Percentiles rank a stretch among this genome's conserved stretches.
These are phyloP conservation scores for Hystrix cristata DNA, from an alignment of 2,113 vertebrate species.

Conservation along the genomic window DNA sequence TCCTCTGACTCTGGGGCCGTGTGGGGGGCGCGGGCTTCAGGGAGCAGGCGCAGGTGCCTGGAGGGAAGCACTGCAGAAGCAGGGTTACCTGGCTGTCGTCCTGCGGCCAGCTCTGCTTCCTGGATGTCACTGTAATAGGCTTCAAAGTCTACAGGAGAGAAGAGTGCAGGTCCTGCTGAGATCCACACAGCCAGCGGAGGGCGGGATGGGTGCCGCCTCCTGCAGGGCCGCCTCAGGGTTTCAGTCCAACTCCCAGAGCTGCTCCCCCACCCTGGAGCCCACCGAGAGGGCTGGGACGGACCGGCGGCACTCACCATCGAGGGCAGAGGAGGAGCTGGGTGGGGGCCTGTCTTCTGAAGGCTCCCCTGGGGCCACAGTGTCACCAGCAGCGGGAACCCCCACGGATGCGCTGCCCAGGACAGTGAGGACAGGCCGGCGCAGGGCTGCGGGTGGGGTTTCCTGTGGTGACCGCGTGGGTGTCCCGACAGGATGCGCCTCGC, in stretches of 20 bases:
- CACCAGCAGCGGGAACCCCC: background rate
- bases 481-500: fast-evolving
- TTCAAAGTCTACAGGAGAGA: slow-evolving; percentile 83
- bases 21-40: too few species aligned
- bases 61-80: background rate
- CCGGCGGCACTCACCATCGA: slow-evolving; percentile 57
- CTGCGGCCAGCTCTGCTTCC: slow-evolving; percentile 84
- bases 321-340: background rate
- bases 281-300: background rate
- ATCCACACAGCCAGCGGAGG: background rate
- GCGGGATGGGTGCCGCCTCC: too few species aligned
- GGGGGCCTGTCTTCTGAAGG: background rate
- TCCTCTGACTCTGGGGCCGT: too few species aligned
- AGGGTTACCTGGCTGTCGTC: slow-evolving; percentile 69
- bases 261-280: background rate
- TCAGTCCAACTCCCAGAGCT: fast-evolving
- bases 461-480: fast-evolving
- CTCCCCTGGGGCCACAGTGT: background rate
- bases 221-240: background rate
- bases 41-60: too few species aligned
- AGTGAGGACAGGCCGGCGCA: fast-evolving
- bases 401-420: fast-evolving
- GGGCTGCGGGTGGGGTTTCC: background rate
- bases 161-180: background rate
- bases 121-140: slow-evolving; percentile 82